Evolutionary conservation across 2,888 invertebrate species (phyloP), one percentile per base, ranked within the genome.

Genomic region (Panopea generosa): DNA sequence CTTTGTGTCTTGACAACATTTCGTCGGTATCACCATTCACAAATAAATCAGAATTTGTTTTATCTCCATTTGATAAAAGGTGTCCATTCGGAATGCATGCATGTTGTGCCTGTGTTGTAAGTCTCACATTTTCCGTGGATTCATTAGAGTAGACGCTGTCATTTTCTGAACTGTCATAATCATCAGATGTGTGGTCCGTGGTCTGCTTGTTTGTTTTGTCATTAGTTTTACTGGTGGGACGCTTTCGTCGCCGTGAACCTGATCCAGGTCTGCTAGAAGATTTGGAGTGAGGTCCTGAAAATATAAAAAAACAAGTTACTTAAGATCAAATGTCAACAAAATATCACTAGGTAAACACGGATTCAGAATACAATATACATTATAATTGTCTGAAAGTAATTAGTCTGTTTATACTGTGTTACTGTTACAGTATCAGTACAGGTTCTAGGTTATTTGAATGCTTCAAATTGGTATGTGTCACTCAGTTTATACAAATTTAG

Each of bases 121-220:
- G 20, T 50, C 49, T 45, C 27, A 43, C n/a, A 22, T 50, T 67
- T 26, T 66, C 66, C 40, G 62, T 59, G 14, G 89, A 89, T 55
- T 87, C 87, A 40, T 90, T 87, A 2, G 90, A 89, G 62, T 82
- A 88, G n/a, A 86, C 68, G 66, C 88, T 86, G 57, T 89, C 88
- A 77, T 83, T 86, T 18, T 89, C 89, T 20, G 90, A 87, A 16
- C 85, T 81, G 38, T 77, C 82, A 72, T 89, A 89, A 60, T 89
- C 89, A 74, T 89, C 90, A 1, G 89, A 88, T 52, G 88, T 87
- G 29, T 76, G 80, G 38, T 75, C 74, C 16, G 69, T 77, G 16
- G 76, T 76, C 11, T 4, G 33, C 55, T 78, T 81, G 3, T 56
- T 59, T 16, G 63, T 24, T 14, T 57, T 69, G 20, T 83, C 85